A percentile compares a stretch with the other conserved stretches of the same genome.
Evolutionary conservation across 2,888 invertebrate species (phyloP).

Genomic region (Tuta absoluta): DNA sequence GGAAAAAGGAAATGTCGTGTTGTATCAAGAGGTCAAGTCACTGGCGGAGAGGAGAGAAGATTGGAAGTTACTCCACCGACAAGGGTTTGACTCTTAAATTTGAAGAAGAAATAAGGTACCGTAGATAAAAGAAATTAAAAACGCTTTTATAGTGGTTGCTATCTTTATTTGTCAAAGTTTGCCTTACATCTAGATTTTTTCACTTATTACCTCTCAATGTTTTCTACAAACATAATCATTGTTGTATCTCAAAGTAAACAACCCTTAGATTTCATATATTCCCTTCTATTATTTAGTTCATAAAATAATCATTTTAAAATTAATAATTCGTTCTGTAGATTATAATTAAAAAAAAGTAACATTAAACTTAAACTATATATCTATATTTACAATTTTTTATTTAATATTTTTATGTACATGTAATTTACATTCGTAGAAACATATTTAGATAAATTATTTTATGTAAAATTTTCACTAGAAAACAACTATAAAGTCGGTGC

Average conservation of each 20-base stretch:
- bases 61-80: too few species aligned
- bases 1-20: too few species aligned
- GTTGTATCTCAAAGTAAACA: conserved; percentile 38
- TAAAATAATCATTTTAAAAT: conserved; percentile 31
- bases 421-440: conserved; percentile 35
- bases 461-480: conserved; percentile 46
- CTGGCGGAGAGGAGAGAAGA: too few species aligned
- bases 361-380: conserved; percentile 36
- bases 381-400: too few species aligned
- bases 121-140: conserved; percentile 44
- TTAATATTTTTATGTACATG: conserved; percentile 38
- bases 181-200: conserved; percentile 57
- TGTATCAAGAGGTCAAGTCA: too few species aligned
- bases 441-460: conserved; percentile 37
- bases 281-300: conserved; percentile 35
- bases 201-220: conserved; percentile 34
- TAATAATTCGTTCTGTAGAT: conserved; percentile 23
- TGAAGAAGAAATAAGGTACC: too few species aligned
- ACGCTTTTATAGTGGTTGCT: conserved; percentile 51
- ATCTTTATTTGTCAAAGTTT: conserved; percentile 79
- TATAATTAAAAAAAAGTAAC: conserved; percentile 34
- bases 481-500: conserved; percentile 51
- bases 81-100: too few species aligned
- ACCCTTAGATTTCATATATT: conserved; percentile 33
- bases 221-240: conserved; percentile 42